phyloP scores from a whole-genome alignment of 2,888 invertebrate species.

The Leucophenga montana region DNA sequence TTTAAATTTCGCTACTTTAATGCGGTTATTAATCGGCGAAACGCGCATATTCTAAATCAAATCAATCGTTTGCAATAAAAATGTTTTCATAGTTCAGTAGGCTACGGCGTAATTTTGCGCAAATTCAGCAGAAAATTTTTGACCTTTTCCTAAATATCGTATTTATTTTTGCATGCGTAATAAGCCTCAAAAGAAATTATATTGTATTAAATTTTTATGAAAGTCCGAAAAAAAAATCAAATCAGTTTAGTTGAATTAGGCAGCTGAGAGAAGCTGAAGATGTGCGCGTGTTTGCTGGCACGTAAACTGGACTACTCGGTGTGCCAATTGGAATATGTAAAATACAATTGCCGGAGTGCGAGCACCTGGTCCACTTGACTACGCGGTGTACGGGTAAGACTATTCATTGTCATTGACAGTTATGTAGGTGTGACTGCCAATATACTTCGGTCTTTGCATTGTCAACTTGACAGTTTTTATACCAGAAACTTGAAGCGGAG shows the following conservation, averaged over 20 bases:
- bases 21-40: too few species aligned
- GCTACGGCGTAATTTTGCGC: too few species aligned
- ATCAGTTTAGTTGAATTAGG: conserved; percentile 52
- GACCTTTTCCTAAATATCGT: too few species aligned
- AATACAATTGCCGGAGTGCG: too few species aligned
- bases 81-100: too few species aligned
- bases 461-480: conserved; percentile 8
- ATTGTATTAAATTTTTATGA: conserved; percentile 37
- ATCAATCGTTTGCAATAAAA: too few species aligned
- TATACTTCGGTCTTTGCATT: conserved; percentile 23
- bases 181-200: conserved; percentile 53
- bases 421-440: not conserved
- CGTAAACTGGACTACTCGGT: conserved; percentile 19
- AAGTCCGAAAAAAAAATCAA: conserved; percentile 48
- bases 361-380: too few species aligned
- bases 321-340: too few species aligned
- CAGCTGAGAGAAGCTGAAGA: not conserved
- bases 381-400: not conserved
- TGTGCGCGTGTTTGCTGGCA: conserved; percentile 45
- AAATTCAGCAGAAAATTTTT: conserved; percentile 45
- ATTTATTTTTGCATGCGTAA: too few species aligned
- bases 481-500: too few species aligned
- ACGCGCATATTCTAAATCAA: too few species aligned
- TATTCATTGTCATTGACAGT: conserved; percentile 48
- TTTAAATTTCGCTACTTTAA: too few species aligned